Percentiles rank a stretch among this genome's conserved stretches.
These are phyloP conservation scores for Girardinichthys multiradiatus DNA, from an alignment of 2,113 vertebrate genomes.

Conservation along the genomic window DNA sequence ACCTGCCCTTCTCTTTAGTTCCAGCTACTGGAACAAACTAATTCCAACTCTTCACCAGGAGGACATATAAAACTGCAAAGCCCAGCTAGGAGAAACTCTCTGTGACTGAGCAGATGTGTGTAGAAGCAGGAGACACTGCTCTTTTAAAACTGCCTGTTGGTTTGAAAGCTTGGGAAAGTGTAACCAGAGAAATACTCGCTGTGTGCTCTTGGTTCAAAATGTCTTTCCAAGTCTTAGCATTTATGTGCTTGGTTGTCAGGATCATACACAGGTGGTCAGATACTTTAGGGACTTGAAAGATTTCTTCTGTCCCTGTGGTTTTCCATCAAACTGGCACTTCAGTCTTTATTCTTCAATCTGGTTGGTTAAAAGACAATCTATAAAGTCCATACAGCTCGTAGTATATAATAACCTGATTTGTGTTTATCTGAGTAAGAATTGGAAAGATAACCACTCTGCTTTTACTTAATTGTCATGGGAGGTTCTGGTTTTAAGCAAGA, in stretches of 20 bases:
- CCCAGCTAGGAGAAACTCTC: slow-evolving; percentile 32
- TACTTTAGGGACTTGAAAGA: neutral
- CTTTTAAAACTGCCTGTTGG: slow-evolving; percentile 32
- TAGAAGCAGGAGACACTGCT: slow-evolving; percentile 28
- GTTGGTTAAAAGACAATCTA: no score
- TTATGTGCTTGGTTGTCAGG: neutral
- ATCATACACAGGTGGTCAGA: neutral
- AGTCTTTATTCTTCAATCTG: no score
- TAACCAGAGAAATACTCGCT: slow-evolving; percentile 31
- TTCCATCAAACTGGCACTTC: neutral
- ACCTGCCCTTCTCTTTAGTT: slow-evolving; percentile 66
- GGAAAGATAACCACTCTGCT: no score
- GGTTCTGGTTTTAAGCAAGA: no score
- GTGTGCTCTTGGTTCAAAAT: slow-evolving; percentile 6
- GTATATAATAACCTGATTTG: no score
- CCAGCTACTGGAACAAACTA: slow-evolving; percentile 74
- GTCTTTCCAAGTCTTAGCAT: neutral
- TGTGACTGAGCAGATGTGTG: slow-evolving; percentile 29
- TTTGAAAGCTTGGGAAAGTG: slow-evolving; percentile 36
- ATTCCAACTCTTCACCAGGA: slow-evolving; percentile 51
- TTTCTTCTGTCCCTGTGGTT: neutral
- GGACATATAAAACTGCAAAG: slow-evolving; percentile 36
- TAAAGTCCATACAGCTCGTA: no score
- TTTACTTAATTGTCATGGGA: no score
- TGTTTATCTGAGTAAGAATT: no score